Evolutionary conservation across 2,888 invertebrate genomes (phyloP).

Genomic region (Tipula helvola): DNA sequence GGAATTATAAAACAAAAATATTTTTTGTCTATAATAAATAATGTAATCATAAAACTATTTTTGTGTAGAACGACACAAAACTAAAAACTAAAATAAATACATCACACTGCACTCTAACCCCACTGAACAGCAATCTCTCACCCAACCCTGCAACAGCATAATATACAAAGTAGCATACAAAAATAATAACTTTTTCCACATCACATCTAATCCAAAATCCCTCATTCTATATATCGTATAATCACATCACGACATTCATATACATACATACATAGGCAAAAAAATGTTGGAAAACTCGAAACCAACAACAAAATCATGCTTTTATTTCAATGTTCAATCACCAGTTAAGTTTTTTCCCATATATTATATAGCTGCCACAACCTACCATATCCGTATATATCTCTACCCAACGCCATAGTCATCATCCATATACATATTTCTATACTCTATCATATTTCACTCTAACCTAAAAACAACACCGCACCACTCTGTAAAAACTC

Average conservation of each 20-base stretch:
- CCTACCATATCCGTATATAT: background rate
- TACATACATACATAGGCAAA: background rate
- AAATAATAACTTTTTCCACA: background rate
- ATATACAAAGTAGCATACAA: background rate
- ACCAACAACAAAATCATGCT: background rate
- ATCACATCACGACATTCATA: background rate
- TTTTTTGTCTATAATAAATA: background rate
- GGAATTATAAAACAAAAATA: background rate
- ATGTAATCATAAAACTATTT: background rate
- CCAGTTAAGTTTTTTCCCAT: background rate
- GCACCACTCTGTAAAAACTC: background rate
- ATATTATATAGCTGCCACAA: background rate
- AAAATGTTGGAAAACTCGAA: background rate
- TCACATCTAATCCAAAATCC: background rate
- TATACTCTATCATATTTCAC: background rate
- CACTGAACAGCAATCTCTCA: background rate
- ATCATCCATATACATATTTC: background rate
- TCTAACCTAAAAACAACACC: background rate
- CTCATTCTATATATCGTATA: background rate
- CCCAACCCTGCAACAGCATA: background rate
- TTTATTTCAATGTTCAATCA: constrained; percentile 4
- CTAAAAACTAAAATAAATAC: background rate
- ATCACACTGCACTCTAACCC: background rate
- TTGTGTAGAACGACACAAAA: background rate
- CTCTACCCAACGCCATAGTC: background rate